Evolutionary conservation across 2,797 vertebrate genomes (phyloP).

Genomic region (Martes flavigula): DNA sequence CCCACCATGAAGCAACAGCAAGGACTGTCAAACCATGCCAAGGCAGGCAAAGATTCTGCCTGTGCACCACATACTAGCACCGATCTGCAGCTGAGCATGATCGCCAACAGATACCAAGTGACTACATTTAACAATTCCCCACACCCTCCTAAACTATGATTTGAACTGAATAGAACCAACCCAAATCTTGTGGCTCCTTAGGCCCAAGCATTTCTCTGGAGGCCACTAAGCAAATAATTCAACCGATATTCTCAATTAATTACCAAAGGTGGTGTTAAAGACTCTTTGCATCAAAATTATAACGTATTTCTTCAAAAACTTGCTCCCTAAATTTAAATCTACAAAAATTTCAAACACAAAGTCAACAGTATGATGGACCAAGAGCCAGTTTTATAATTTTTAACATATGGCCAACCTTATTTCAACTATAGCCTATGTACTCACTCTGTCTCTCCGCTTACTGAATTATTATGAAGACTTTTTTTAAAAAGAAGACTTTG

Average conservation of each 20-base stretch:
- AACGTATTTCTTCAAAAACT: background rate
- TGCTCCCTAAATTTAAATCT: background rate
- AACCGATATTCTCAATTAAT: background rate
- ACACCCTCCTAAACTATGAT: background rate
- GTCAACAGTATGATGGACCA: background rate
- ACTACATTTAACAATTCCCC: background rate
- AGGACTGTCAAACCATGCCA: background rate
- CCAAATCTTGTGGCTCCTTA: background rate
- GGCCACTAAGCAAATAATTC: background rate
- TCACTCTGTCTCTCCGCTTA: background rate
- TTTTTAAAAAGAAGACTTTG: background rate
- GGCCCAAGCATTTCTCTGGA: background rate
- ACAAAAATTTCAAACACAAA: conserved; percentile 3
- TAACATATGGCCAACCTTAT: background rate
- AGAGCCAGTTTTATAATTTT: background rate
- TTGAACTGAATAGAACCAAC: background rate
- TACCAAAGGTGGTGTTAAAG: background rate
- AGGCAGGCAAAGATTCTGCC: background rate
- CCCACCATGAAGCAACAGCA: background rate
- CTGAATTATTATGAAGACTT: background rate
- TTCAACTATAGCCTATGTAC: background rate
- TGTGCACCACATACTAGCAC: background rate
- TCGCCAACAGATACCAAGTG: background rate
- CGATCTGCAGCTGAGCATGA: background rate
- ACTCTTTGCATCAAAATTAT: background rate